A percentile compares a stretch with the other conserved stretches of the same genome.
Conservation (phyloP, 1,140 invertebrate species). For the Drosophila eugracilis region DNA sequence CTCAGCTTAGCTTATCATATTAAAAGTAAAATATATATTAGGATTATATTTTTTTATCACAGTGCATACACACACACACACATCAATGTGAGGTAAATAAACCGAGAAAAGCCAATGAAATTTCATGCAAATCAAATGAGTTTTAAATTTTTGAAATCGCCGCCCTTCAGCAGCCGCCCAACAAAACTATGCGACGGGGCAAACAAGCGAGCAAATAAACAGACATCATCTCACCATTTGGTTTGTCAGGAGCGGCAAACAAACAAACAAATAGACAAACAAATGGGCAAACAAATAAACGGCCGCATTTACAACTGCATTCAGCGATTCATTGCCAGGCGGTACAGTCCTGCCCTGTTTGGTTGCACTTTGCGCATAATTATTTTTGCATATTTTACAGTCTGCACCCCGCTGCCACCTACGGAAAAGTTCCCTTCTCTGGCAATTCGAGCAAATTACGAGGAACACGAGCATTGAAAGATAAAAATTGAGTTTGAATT, state of each 20-base stretch:
- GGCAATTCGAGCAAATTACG: conserved; percentile 52
- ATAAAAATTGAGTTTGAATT: conserved; percentile 83
- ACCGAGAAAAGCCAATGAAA: conserved; percentile 57
- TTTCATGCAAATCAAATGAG: conserved; percentile 81
- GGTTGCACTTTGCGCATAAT: conserved; percentile 79
- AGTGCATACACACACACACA: conserved; percentile 12
- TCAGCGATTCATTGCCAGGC: conserved; percentile 25
- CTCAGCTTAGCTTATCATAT: too few species aligned
- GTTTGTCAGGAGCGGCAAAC: conserved; percentile 29
- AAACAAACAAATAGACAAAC: conserved; percentile 60
- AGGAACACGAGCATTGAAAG: conserved; percentile 52
- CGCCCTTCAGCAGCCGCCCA: conserved; percentile 11
- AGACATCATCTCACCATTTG: conserved; percentile 9
- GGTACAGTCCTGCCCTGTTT: conserved; percentile 46
- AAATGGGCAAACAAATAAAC: conserved; percentile 75
- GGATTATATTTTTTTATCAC: not conserved
- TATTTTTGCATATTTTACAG: conserved; percentile 81
- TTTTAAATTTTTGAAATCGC: conserved; percentile 69
- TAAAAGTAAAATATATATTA: not conserved
- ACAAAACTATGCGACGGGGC: conserved; percentile 62
- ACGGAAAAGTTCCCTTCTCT: too few species aligned
- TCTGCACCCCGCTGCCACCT: not conserved
- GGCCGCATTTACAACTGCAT: conserved; percentile 79
- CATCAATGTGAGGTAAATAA: conserved; percentile 55
- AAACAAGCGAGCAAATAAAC: conserved; percentile 52